Percentiles rank a stretch among this genome's conserved stretches.
These are phyloP conservation scores for Ormyrus nitidulus DNA, from an alignment of 2,888 invertebrate species.

Conservation along the genomic window DNA sequence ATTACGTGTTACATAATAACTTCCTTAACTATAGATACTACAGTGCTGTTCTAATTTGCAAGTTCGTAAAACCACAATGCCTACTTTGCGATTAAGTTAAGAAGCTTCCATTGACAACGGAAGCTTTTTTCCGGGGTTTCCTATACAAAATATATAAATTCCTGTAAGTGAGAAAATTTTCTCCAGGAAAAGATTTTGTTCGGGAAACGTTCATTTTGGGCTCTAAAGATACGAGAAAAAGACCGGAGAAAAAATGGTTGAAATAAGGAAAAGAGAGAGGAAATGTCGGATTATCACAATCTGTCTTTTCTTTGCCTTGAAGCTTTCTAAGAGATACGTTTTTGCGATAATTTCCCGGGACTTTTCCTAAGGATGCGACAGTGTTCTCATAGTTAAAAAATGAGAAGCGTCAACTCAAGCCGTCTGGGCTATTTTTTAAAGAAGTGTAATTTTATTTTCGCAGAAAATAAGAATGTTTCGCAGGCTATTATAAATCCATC, in stretches of 20 bases:
- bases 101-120: no score
- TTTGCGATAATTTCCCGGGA: conserved; percentile 27
- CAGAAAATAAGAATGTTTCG: no score
- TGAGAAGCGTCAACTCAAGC: conserved; percentile 24
- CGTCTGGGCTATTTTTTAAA: conserved; percentile 25
- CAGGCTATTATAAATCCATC: no score
- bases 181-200: neutral
- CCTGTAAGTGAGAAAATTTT: neutral
- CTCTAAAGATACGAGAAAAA: neutral
- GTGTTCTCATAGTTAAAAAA: conserved; percentile 35
- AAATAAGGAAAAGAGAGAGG: neutral
- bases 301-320: conserved; percentile 16
- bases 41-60: no score
- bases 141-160: no score
- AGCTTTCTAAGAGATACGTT: conserved; percentile 9
- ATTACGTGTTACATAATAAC: no score
- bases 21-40: no score
- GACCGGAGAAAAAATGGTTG: neutral
- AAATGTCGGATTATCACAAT: conserved; percentile 33
- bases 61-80: no score
- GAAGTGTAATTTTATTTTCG: neutral
- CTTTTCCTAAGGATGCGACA: neutral
- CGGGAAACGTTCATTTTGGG: neutral
- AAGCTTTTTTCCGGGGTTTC: no score
- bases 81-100: no score